Base-by-base conservation (phyloP, 2,888 invertebrate genomes). In the Synanthedon tipuliformis region DNA sequence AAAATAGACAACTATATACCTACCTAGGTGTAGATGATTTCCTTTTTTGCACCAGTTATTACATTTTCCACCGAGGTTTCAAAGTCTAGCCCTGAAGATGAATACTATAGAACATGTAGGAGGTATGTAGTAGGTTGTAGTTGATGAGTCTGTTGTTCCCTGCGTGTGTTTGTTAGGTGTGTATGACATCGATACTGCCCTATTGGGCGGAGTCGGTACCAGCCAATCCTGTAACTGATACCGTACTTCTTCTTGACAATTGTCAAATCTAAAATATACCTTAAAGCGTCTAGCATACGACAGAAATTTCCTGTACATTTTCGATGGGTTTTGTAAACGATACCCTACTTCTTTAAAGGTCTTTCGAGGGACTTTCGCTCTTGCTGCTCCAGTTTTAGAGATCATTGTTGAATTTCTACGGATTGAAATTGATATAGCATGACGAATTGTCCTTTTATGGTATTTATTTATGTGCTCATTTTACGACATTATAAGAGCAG, bases 191-290 rank as follows among this genome's bases (percentile, higher is more conserved):
- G 76, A 81, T 82, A 80, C 75, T 71, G 70, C 75, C 78, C 80
- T 75, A 71, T 69, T 75, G 82, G 86, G 84, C 85, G 84, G 80
- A 73, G 81, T 76, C 73, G 69, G 65, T 66, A 63, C 59, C 75
- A 75, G 80, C 87, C 87, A 87, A 87, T 87, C 87, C 76, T 83
- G 86, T 86, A 87, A 86, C 74, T 77, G 85, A 87, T 82, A 87
- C 84, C 78, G 69, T 75, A 74, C 77, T 82, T 83, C 83, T 83
- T 82, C 74, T 75, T 61, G 59, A 68, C 58, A 53, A 54, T 54
- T 13, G 41, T 34, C 66, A 69, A 57, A 27, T 49, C 1, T 74
- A 65, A 45, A 55, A 11, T 51, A n/a, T 10, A 52, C 54, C 40
- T 18, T 53, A 53, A 8, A 1, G 0, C 0, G 2, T 0, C 2